Evolutionary conservation across 2,888 invertebrate genomes (phyloP).

Genomic region (Andrena dorsata): DNA sequence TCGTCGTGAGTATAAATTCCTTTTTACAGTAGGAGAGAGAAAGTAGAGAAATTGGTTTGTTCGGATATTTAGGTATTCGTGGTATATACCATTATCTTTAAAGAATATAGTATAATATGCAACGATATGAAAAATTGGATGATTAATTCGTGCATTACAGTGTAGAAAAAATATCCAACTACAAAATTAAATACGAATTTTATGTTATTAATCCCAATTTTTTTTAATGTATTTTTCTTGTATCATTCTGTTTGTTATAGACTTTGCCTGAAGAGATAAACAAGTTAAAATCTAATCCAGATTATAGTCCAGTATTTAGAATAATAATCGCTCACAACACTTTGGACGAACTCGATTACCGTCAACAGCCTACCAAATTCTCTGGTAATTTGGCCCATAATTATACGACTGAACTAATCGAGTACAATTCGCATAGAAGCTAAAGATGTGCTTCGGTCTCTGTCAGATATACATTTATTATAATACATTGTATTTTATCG

Average conservation of each 20-base stretch:
- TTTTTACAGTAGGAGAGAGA: neutral
- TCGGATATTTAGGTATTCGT: no score
- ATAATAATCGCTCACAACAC: constrained; percentile 88
- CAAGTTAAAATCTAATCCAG: constrained; percentile 87
- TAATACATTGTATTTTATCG: constrained; percentile 37
- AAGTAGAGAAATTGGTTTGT: constrained; percentile 1
- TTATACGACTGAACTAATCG: neutral
- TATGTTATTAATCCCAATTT: neutral
- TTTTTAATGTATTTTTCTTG: constrained; percentile 11
- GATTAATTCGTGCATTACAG: neutral
- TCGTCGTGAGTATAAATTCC: constrained; percentile 86
- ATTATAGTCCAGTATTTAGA: constrained; percentile 91
- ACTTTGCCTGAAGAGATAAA: constrained; percentile 87
- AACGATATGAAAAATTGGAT: neutral
- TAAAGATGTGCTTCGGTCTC: neutral
- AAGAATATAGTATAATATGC: constrained; percentile 12
- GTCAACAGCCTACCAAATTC: constrained; percentile 79
- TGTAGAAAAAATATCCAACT: neutral
- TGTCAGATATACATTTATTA: constrained; percentile 18
- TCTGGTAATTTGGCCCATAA: constrained; percentile 74
- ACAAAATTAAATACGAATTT: neutral
- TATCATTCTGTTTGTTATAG: constrained; percentile 82
- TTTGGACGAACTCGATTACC: constrained; percentile 85
- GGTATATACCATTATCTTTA: neutral
- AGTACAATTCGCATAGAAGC: neutral